phyloP scores from a whole-genome alignment of 2,797 vertebrate genomes.

The Orestias chungarensis region DNA sequence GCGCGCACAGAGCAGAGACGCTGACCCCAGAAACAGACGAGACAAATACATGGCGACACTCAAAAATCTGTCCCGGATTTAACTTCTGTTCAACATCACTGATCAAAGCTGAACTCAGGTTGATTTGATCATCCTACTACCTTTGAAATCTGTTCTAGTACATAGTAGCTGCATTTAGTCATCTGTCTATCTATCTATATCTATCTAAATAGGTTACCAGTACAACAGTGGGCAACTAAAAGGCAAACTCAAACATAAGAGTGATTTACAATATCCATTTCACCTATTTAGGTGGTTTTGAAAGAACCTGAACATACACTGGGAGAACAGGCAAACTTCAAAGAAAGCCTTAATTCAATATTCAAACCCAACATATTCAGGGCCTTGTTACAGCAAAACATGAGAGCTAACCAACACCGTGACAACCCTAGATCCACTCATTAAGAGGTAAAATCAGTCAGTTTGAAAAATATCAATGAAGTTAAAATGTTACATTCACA shows the following conservation, averaged over 20 bases:
- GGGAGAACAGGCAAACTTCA: neutral
- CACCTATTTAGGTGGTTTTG: neutral
- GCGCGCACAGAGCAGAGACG: constrained; percentile 48
- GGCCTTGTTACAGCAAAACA: neutral
- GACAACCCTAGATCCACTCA: neutral
- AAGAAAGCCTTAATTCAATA: neutral
- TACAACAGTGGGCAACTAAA: neutral
- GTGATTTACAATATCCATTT: neutral
- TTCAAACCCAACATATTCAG: neutral
- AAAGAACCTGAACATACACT: neutral
- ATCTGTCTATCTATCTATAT: neutral
- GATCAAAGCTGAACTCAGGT: constrained; percentile 3
- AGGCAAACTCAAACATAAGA: neutral
- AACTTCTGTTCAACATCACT: constrained; percentile 17
- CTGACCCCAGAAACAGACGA: constrained; percentile 50
- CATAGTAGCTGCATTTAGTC: neutral
- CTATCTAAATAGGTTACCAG: neutral
- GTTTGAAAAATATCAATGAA: neutral
- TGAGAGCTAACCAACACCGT: neutral
- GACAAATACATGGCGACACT: constrained; percentile 41
- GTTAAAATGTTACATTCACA: neutral
- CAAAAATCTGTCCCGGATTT: constrained; percentile 30
- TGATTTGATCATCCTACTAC: neutral
- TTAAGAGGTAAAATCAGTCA: neutral
- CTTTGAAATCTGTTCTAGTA: neutral